Percentiles rank a stretch among this genome's conserved stretches.
Evolutionary conservation across 1,140 invertebrate genomes (phyloP).

Genomic region (Drosophila willistoni): DNA sequence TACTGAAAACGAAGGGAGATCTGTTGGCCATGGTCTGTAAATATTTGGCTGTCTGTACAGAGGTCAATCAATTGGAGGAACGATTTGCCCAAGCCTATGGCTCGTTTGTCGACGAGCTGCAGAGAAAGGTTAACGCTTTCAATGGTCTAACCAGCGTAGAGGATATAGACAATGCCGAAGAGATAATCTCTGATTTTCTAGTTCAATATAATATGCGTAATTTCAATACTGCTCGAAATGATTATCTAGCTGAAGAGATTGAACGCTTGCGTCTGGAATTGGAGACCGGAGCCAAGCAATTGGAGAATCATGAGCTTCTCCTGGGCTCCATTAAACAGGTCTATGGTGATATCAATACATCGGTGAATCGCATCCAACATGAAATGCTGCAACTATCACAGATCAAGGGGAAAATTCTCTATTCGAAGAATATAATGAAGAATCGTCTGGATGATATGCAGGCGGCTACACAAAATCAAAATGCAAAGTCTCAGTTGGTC

Average conservation of each 20-base stretch:
- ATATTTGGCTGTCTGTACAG: slow-evolving; percentile 48
- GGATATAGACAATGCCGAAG: slow-evolving; percentile 52
- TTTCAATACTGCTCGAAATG: slow-evolving; percentile 64
- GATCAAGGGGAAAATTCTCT: slow-evolving; percentile 79
- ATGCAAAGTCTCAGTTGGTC: slow-evolving; percentile 62
- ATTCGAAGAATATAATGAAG: slow-evolving; percentile 70
- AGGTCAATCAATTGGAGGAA: slow-evolving; percentile 53
- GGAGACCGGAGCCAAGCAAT: slow-evolving; percentile 50
- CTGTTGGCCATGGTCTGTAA: slow-evolving; percentile 63
- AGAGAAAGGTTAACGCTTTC: slow-evolving; percentile 66
- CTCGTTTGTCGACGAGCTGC: slow-evolving; percentile 62
- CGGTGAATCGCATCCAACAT: slow-evolving; percentile 70
- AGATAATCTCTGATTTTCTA: slow-evolving; percentile 71
- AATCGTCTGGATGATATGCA: slow-evolving; percentile 70
- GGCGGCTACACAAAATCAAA: slow-evolving; percentile 44
- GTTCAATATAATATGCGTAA: slow-evolving; percentile 69
- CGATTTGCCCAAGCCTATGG: slow-evolving; percentile 56
- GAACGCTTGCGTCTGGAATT: slow-evolving; percentile 61
- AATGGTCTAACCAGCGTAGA: slow-evolving; percentile 46
- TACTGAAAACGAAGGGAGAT: slow-evolving; percentile 69
- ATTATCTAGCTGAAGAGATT: slow-evolving; percentile 67
- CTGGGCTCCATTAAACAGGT: slow-evolving; percentile 70
- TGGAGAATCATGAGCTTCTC: slow-evolving; percentile 71
- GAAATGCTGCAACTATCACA: slow-evolving; percentile 75
- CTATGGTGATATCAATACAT: slow-evolving; percentile 67